Percentiles rank a stretch among this genome's conserved stretches.
phyloP scores from a whole-genome alignment of 2,797 vertebrate genomes.

The Loriculus beryllinus region DNA sequence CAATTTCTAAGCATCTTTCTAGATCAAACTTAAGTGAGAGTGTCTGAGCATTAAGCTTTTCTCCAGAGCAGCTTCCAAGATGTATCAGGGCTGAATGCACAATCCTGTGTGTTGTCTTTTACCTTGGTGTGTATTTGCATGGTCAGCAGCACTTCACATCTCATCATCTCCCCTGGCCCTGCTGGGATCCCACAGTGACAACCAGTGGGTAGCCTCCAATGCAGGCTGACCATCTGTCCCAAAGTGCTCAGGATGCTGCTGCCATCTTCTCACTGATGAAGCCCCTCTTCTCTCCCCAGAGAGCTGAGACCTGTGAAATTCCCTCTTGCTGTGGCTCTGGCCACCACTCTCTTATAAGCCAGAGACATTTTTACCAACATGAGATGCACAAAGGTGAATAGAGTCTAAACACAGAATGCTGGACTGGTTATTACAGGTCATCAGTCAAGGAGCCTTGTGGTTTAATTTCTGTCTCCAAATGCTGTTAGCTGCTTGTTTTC shows the following conservation, averaged over 20 bases:
- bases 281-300: not conserved
- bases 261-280: not conserved
- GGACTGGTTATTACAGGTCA: not conserved
- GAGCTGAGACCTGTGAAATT: not conserved
- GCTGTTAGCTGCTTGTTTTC: not conserved
- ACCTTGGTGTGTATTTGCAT: not conserved
- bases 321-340: not conserved
- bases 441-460: not conserved
- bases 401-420: not conserved
- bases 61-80: not conserved
- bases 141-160: not conserved
- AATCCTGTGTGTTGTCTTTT: not conserved
- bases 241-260: accelerated
- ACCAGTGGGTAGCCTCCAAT: accelerated
- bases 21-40: not conserved
- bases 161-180: not conserved
- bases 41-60: not conserved
- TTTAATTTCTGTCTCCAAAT: not conserved
- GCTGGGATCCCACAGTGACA: not conserved
- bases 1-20: not conserved
- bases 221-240: not conserved
- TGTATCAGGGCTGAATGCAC: not conserved
- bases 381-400: not conserved
- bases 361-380: not conserved
- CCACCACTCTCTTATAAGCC: not conserved